Conservation (phyloP, 2,888 invertebrate species). For the Eubasilissa splendida region DNA sequence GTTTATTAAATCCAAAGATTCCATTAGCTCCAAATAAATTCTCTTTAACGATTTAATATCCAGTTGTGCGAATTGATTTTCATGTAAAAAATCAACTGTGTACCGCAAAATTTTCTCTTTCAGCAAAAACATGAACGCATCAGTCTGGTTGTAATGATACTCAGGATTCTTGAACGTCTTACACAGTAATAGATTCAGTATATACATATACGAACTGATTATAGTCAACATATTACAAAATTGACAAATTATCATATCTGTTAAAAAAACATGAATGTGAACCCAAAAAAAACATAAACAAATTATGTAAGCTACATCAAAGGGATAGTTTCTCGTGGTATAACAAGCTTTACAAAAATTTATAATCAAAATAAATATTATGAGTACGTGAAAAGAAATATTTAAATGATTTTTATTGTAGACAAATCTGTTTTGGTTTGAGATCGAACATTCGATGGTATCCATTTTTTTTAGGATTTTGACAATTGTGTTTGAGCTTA, state of each 20-base stretch:
- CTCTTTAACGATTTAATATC: background rate
- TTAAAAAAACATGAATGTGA: background rate
- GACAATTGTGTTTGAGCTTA: background rate
- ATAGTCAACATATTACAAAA: background rate
- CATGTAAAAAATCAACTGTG: background rate
- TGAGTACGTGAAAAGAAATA: background rate
- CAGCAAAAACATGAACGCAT: background rate
- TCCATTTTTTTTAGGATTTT: background rate
- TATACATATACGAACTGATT: background rate
- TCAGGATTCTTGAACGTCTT: background rate
- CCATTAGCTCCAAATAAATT: background rate
- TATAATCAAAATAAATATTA: background rate
- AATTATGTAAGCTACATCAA: background rate
- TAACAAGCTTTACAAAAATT: background rate
- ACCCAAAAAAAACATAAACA: background rate
- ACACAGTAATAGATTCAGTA: background rate
- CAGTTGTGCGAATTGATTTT: background rate
- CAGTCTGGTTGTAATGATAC: background rate
- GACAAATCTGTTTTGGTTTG: background rate
- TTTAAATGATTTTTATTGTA: background rate
- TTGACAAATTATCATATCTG: background rate
- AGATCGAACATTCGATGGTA: background rate
- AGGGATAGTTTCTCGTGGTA: background rate
- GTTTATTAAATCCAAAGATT: background rate
- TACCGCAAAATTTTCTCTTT: background rate